phyloP scores from a whole-genome alignment of 2,113 vertebrate genomes.

The Australoheros scitulus region DNA sequence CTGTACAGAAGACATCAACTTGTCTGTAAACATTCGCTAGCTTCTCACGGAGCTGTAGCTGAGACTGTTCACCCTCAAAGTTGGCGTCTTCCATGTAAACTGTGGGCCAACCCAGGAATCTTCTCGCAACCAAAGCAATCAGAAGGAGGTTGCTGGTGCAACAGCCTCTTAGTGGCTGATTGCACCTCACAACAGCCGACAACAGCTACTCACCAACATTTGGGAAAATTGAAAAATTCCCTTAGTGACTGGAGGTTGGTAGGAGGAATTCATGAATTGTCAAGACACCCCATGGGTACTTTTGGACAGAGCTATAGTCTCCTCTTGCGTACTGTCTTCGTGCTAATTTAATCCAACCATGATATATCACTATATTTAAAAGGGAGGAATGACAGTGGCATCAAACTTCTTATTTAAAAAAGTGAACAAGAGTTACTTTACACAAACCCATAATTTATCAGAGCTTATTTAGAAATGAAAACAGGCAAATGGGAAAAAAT shows the following conservation, averaged over 20 bases:
- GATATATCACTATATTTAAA: background rate
- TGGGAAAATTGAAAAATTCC: background rate
- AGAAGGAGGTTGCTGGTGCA: background rate
- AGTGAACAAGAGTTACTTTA: background rate
- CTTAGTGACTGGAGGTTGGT: no score
- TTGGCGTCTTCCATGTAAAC: background rate
- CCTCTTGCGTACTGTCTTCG: fast-evolving
- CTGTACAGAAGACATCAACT: background rate
- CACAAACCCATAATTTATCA: slow-evolving; percentile 1
- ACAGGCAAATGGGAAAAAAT: background rate
- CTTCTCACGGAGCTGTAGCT: background rate
- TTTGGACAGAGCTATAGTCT: background rate
- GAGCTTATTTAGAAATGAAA: background rate
- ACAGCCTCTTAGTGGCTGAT: background rate
- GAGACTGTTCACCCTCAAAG: background rate
- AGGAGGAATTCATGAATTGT: background rate
- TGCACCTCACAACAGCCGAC: background rate
- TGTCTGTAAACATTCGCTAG: background rate
- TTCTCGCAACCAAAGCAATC: background rate
- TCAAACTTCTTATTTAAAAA: background rate
- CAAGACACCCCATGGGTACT: background rate
- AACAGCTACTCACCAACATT: background rate
- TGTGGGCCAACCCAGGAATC: background rate
- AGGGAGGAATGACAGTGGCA: background rate
- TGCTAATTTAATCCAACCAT: background rate